Evolutionary conservation across 2,888 invertebrate species (phyloP).

Genomic region (Eustalomyia histrio): DNA sequence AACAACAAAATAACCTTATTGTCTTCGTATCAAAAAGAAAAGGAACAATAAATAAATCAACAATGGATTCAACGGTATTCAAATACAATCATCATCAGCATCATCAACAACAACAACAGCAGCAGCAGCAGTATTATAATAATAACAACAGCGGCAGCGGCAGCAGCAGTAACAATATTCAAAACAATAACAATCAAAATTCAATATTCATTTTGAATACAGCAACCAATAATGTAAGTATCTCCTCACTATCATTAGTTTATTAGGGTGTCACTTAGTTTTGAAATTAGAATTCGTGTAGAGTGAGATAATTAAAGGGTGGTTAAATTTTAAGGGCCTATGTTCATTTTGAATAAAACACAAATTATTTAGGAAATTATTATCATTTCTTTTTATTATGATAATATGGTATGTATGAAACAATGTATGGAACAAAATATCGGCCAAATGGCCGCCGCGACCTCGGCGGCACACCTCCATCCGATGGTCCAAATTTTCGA

Average conservation of each 20-base stretch:
- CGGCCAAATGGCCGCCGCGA: too few relatives aligned
- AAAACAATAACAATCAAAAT: conserved; percentile 61
- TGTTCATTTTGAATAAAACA: too few relatives aligned
- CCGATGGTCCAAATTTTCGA: too few relatives aligned
- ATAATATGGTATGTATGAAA: too few relatives aligned
- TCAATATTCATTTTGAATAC: conserved; percentile 64
- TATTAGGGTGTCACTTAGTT: neutral
- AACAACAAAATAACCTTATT: conserved; percentile 15
- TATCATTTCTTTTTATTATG: too few relatives aligned
- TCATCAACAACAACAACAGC: conserved; percentile 18
- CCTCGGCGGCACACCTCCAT: too few relatives aligned
- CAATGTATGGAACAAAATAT: too few relatives aligned
- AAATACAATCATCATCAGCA: conserved; percentile 47
- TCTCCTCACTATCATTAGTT: neutral
- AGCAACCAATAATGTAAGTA: conserved; percentile 59
- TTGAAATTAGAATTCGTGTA: neutral
- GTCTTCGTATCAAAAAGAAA: neutral
- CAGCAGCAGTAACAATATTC: conserved; percentile 24
- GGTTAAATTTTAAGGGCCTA: too few relatives aligned
- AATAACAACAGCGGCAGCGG: conserved; percentile 4
- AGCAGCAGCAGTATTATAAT: conserved; percentile 19
- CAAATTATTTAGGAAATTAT: too few relatives aligned
- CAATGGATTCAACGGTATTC: conserved; percentile 56
- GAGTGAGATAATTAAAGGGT: too few relatives aligned
- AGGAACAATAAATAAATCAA: conserved; percentile 15